A percentile compares a stretch with the other conserved stretches of the same genome.
phyloP scores from a whole-genome alignment of 2,888 invertebrate genomes.

The Nowickia ferox region DNA sequence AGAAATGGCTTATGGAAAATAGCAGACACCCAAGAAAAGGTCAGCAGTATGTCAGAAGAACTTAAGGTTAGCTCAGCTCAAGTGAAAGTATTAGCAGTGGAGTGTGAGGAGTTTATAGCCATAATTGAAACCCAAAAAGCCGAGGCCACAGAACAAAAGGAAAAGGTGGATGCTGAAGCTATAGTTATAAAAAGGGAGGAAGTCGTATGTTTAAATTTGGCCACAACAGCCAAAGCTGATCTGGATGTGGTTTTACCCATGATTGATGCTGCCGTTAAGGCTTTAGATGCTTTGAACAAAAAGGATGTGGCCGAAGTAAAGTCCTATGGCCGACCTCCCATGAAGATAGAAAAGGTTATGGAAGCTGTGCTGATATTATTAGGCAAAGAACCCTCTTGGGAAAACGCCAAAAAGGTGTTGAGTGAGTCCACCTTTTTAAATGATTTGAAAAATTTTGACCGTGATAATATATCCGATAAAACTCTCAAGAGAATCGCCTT shows the following conservation, averaged over 20 bases:
- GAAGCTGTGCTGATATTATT: constrained; percentile 94
- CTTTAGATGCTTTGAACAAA: constrained; percentile 91
- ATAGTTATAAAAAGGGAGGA: constrained; percentile 91
- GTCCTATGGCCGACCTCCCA: constrained; percentile 93
- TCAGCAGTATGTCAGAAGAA: constrained; percentile 92
- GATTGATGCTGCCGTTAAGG: constrained; percentile 90
- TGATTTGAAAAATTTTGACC: constrained; percentile 92
- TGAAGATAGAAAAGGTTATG: constrained; percentile 94
- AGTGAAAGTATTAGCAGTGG: constrained; percentile 90
- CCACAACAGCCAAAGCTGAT: constrained; percentile 92
- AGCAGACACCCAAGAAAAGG: constrained; percentile 92
- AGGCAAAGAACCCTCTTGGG: constrained; percentile 90
- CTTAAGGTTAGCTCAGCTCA: constrained; percentile 89
- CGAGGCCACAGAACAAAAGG: constrained; percentile 92
- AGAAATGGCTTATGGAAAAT: constrained; percentile 93
- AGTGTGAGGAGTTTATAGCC: constrained; percentile 93
- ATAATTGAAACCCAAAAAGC: constrained; percentile 91
- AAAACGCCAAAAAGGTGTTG: constrained; percentile 92
- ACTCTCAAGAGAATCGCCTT: constrained; percentile 91
- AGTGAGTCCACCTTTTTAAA: constrained; percentile 92
- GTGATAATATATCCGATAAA: constrained; percentile 93
- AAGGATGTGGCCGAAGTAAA: constrained; percentile 95
- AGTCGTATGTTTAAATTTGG: constrained; percentile 90
- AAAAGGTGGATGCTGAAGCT: constrained; percentile 88
- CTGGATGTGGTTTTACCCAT: constrained; percentile 94